Conservation (phyloP, 2,113 vertebrate species). For the Struthidea cinerea region DNA sequence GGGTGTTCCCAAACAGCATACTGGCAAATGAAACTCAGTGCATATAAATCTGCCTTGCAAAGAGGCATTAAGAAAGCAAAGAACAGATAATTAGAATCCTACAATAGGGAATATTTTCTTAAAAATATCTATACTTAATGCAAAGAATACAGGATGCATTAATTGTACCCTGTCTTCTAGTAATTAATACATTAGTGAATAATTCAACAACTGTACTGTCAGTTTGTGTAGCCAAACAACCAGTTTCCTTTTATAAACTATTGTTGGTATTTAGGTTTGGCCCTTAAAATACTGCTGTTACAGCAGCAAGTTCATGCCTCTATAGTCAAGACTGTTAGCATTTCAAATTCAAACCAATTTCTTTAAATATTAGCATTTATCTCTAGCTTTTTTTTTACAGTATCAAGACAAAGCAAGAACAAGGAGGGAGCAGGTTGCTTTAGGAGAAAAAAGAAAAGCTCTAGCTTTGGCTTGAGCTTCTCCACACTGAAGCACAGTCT, state of each 20-base stretch:
- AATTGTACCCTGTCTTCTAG: constrained; percentile 39
- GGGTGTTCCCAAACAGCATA: neutral
- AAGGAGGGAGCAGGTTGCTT: neutral
- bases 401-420: neutral
- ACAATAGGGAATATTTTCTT: constrained; percentile 38
- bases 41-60: constrained; percentile 18
- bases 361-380: neutral
- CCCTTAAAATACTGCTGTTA: constrained; percentile 5
- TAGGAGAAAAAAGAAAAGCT: neutral
- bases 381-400: neutral
- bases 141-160: constrained; percentile 20
- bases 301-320: neutral
- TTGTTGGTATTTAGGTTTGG: neutral
- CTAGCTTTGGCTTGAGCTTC: neutral
- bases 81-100: constrained; percentile 28
- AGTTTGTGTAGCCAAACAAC: constrained; percentile 21
- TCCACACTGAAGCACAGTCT: neutral
- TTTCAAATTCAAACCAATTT: neutral
- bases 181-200: constrained; percentile 44
- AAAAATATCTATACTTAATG: constrained; percentile 26
- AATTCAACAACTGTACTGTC: constrained; percentile 6
- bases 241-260: constrained; percentile 58
- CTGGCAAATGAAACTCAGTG: neutral
- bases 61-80: constrained; percentile 26
- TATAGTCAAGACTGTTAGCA: neutral